Evolutionary conservation across 2,797 vertebrate genomes (phyloP).

Genomic region (Myiotriccus ornatus): DNA sequence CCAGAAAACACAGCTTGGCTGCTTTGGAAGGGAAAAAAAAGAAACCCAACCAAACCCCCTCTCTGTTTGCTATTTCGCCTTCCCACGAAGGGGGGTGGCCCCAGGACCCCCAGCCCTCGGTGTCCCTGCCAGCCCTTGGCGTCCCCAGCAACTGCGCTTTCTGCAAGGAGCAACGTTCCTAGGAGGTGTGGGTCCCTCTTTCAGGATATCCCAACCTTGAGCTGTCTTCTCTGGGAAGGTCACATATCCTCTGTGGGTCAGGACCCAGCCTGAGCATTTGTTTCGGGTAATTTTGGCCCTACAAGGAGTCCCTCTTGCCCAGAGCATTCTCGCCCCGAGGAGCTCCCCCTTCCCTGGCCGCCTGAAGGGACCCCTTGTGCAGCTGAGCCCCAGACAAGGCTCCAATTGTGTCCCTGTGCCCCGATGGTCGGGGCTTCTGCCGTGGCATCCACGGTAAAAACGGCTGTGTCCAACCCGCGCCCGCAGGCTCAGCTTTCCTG

Average conservation of each 20-base stretch:
- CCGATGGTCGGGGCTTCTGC: background rate
- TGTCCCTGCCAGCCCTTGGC: accelerated
- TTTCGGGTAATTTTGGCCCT: background rate
- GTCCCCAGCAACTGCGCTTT: background rate
- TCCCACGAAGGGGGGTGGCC: background rate
- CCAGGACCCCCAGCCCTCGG: background rate
- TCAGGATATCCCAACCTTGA: background rate
- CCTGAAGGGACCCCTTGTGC: slow-evolving; percentile 49
- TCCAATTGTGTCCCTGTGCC: slow-evolving; percentile 2
- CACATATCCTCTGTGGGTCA: accelerated
- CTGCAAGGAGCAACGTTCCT: background rate
- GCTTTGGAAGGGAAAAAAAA: background rate
- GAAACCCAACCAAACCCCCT: background rate
- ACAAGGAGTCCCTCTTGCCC: background rate
- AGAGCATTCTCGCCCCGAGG: accelerated
- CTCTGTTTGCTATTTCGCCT: background rate
- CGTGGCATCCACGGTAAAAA: accelerated
- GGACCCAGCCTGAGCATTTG: background rate
- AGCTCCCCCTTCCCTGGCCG: background rate
- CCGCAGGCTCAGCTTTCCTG: background rate
- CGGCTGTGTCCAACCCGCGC: background rate
- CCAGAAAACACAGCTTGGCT: slow-evolving; percentile 44
- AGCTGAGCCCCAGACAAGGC: slow-evolving; percentile 24
- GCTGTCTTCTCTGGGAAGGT: background rate
- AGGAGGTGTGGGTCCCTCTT: background rate